Percentiles rank a stretch among this genome's conserved stretches.
These are phyloP conservation scores for Cheilosia impressa DNA, from an alignment of 2,888 invertebrate genomes.

Conservation along the genomic window DNA sequence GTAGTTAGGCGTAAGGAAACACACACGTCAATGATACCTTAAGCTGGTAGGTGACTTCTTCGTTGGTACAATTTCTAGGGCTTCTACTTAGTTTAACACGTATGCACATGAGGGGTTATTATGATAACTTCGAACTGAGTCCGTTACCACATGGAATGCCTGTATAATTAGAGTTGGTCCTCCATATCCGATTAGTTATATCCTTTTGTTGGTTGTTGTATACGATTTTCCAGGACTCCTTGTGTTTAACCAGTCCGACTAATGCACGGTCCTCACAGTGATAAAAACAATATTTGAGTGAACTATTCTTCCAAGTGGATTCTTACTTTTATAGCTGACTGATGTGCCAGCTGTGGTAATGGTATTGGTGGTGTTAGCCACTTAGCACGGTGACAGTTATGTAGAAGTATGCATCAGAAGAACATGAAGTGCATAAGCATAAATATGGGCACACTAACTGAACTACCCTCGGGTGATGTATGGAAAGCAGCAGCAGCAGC, in stretches of 20 bases:
- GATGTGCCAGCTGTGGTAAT: conserved; percentile 32
- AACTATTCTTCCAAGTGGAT: conserved; percentile 66
- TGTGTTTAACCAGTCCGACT: not conserved
- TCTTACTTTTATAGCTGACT: conserved; percentile 73
- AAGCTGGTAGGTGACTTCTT: conserved; percentile 67
- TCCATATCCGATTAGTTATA: conserved; percentile 31
- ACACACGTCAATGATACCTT: conserved; percentile 44
- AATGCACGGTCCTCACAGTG: conserved; percentile 51
- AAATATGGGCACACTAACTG: conserved; percentile 45
- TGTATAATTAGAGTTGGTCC: conserved; percentile 13
- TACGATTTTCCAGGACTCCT: conserved; percentile 3
- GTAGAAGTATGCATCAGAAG: conserved; percentile 47
- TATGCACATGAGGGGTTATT: conserved; percentile 15
- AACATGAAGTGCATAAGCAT: conserved; percentile 67
- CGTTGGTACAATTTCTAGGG: conserved; percentile 48
- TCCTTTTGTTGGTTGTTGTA: conserved; percentile 22
- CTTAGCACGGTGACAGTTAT: conserved; percentile 50
- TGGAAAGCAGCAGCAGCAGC: conserved; percentile 4
- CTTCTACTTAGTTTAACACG: conserved; percentile 59
- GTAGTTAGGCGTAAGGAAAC: conserved; percentile 8
- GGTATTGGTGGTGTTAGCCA: conserved; percentile 64
- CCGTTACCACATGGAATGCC: not conserved
- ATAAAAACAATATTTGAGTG: conserved; percentile 62
- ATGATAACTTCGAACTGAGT: conserved; percentile 1
- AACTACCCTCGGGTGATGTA: conserved; percentile 31